Evolutionary conservation across 2,797 vertebrate species (phyloP).

Genomic region (Parambassis ranga): DNA sequence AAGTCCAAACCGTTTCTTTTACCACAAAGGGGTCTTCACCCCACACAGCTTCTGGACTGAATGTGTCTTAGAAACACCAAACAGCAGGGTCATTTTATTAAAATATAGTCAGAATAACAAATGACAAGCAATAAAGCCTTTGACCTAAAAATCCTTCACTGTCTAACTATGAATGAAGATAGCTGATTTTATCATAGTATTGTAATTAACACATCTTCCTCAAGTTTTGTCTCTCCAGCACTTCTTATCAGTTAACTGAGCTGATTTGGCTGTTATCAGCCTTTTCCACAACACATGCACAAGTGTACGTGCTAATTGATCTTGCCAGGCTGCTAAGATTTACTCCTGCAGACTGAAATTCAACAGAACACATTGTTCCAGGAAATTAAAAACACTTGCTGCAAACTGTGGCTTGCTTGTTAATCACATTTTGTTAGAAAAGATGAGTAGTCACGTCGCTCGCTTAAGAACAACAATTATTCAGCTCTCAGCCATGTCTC

Average conservation of each 20-base stretch:
- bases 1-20: no score
- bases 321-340: slow-evolving; percentile 44
- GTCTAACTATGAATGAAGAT: background rate
- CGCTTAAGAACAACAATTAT: background rate
- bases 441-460: background rate
- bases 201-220: slow-evolving; percentile 49
- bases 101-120: background rate
- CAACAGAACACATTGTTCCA: slow-evolving; percentile 51
- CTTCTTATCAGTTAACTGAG: slow-evolving; percentile 43
- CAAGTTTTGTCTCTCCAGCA: slow-evolving; percentile 33
- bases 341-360: slow-evolving; percentile 48
- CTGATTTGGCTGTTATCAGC: slow-evolving; percentile 62
- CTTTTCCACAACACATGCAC: slow-evolving; percentile 54
- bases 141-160: background rate
- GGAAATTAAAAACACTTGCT: slow-evolving; percentile 3
- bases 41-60: no score
- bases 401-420: background rate
- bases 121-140: background rate
- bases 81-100: background rate
- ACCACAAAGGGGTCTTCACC: no score
- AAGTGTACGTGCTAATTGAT: slow-evolving; percentile 64
- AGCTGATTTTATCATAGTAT: slow-evolving; percentile 25
- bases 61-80: background rate
- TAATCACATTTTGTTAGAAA: slow-evolving; percentile 19
- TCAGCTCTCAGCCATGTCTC: no score